These are phyloP conservation scores for Poicephalus gulielmi DNA, from an alignment of 2,113 vertebrate species.

Conservation along the genomic window DNA sequence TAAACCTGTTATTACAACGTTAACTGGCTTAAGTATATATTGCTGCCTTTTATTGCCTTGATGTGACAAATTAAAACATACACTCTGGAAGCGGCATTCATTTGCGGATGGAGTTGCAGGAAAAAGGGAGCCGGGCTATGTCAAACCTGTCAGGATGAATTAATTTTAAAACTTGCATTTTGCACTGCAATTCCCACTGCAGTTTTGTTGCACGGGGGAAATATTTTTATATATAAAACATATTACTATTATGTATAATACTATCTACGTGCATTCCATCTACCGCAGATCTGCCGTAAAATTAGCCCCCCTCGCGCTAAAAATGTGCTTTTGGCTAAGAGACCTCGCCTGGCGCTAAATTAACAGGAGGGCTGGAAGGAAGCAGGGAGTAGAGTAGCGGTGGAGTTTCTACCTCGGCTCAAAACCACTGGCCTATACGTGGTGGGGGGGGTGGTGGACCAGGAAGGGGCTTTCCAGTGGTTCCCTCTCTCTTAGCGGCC, in stretches of 20 bases:
- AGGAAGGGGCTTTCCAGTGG: neutral
- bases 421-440: neutral
- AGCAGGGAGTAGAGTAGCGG: neutral
- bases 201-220: neutral
- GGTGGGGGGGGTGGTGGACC: too few relatives aligned
- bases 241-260: neutral
- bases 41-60: conserved; percentile 60
- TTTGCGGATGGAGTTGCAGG: conserved; percentile 21
- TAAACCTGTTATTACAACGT: conserved; percentile 61
- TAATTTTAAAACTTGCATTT: conserved; percentile 57
- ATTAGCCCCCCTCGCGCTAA: neutral
- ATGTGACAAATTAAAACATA: conserved; percentile 68
- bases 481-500: neutral
- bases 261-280: neutral
- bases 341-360: neutral
- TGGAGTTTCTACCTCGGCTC: neutral
- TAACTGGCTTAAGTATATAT: conserved; percentile 66
- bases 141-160: conserved; percentile 65
- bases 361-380: neutral
- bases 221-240: neutral
- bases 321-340: neutral
- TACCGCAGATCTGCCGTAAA: neutral
- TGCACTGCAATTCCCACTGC: conserved; percentile 31
- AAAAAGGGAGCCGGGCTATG: neutral
- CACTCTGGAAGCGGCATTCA: conserved; percentile 56